These are phyloP conservation scores for Hipparchia sbordonii DNA, from an alignment of 2,888 invertebrate species.

Conservation along the genomic window DNA sequence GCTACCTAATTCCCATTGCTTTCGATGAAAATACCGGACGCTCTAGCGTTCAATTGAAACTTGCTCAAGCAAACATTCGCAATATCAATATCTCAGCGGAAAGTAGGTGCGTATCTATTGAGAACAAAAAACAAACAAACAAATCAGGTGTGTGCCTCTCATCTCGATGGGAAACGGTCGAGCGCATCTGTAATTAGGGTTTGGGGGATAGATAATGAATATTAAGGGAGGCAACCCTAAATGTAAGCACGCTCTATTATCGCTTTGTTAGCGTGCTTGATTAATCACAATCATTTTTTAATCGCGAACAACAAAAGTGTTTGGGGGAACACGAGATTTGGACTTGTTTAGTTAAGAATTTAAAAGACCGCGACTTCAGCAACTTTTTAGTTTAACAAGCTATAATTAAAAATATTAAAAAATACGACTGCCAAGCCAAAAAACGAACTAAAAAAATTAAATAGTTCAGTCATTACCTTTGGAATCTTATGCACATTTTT, in stretches of 20 bases:
- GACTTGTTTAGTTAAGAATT: slow-evolving; percentile 13
- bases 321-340: slow-evolving; percentile 38
- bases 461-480: no score
- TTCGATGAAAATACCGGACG: slow-evolving; percentile 40
- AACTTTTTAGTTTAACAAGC: not conserved
- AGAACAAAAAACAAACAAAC: slow-evolving; percentile 65
- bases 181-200: slow-evolving; percentile 74
- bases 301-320: slow-evolving; percentile 53
- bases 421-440: no score
- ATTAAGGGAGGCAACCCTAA: slow-evolving; percentile 74
- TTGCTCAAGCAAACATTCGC: slow-evolving; percentile 55
- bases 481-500: no score
- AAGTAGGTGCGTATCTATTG: slow-evolving; percentile 46
- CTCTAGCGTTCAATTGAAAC: slow-evolving; percentile 64
- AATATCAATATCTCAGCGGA: slow-evolving; percentile 73
- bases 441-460: no score
- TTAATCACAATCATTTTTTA: slow-evolving; percentile 67
- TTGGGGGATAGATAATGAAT: slow-evolving; percentile 78
- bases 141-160: slow-evolving; percentile 73
- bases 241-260: slow-evolving; percentile 45
- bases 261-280: slow-evolving; percentile 61
- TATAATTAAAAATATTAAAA: not conserved
- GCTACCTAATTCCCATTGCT: not conserved
- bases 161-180: slow-evolving; percentile 62
- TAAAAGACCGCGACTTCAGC: not conserved